Evolutionary conservation across 2,113 vertebrate genomes (phyloP).

Genomic region (Callipepla squamata): DNA sequence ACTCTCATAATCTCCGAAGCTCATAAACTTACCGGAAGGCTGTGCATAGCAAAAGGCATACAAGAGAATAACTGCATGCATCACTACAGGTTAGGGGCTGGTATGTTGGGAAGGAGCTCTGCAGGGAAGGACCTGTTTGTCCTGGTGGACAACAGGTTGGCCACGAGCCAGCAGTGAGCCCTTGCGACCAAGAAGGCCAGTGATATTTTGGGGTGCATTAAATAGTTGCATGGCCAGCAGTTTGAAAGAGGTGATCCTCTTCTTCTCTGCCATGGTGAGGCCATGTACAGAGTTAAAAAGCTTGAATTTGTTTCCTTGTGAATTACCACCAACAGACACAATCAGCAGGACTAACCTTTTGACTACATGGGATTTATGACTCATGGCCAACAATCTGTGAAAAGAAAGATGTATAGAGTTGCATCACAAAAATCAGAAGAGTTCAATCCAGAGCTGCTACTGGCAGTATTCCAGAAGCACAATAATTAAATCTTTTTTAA

Average conservation of each 20-base stretch:
- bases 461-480: neutral
- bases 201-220: neutral
- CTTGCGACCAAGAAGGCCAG: neutral
- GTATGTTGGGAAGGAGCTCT: neutral
- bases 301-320: neutral
- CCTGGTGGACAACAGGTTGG: neutral
- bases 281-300: neutral
- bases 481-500: neutral
- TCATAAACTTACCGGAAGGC: neutral
- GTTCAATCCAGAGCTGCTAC: neutral
- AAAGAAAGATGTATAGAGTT: neutral
- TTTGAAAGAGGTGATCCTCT: neutral
- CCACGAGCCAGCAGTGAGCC: neutral
- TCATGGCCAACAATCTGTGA: neutral
- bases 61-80: neutral
- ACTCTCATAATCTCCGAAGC: neutral
- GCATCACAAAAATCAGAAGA: neutral
- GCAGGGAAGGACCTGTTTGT: neutral
- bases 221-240: neutral
- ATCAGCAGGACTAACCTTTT: neutral
- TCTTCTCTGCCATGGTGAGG: neutral
- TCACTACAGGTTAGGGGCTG: neutral
- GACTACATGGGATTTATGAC: neutral
- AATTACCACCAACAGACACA: neutral
- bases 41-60: neutral